phyloP scores from a whole-genome alignment of 1,140 invertebrate species.

The Drosophila bocki region DNA sequence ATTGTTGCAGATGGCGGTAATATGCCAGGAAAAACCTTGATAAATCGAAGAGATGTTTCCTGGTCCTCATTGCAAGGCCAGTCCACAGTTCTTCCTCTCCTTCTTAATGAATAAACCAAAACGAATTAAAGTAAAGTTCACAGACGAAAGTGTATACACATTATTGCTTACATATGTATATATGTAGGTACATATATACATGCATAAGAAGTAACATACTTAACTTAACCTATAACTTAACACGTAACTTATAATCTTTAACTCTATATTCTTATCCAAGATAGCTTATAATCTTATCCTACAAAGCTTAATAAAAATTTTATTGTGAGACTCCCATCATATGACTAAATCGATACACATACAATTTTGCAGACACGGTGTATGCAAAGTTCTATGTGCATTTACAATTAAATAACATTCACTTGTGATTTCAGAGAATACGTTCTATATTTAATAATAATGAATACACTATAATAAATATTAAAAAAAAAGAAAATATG shows the following conservation, averaged over 20 bases:
- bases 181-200: neutral
- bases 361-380: slow-evolving; percentile 36
- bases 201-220: too few species aligned
- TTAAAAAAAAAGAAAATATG: too few species aligned
- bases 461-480: slow-evolving; percentile 6
- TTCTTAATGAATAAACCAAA: neutral
- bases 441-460: slow-evolving; percentile 19
- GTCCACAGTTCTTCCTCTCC: neutral
- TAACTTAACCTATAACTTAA: neutral
- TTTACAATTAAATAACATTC: slow-evolving; percentile 50
- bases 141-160: neutral
- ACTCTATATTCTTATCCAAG: neutral
- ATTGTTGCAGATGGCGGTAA: neutral
- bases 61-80: neutral
- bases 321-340: slow-evolving; percentile 6
- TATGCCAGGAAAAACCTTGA: neutral
- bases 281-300: slow-evolving; percentile 2
- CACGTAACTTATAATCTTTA: neutral
- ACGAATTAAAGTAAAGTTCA: neutral
- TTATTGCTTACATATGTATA: neutral
- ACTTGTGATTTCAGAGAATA: slow-evolving; percentile 10
- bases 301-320: neutral
- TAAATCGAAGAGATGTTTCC: neutral
- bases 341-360: slow-evolving; percentile 26
- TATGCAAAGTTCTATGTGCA: slow-evolving; percentile 28